Evolutionary conservation across 2,888 invertebrate species (phyloP).

Genomic region (Phyllotreta cruciferae): DNA sequence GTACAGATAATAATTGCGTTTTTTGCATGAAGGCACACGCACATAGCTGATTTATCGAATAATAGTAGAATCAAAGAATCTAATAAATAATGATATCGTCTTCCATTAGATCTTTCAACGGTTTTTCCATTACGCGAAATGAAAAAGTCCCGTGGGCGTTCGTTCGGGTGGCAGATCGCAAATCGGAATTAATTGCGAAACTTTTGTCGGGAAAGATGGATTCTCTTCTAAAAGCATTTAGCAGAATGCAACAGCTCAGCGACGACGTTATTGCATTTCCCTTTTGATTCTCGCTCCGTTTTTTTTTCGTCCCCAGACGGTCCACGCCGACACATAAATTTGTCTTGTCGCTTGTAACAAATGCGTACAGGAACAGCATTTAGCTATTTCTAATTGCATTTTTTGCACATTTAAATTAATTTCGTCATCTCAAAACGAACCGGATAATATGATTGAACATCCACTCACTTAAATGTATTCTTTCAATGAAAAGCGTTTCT

Average conservation of each 20-base stretch:
- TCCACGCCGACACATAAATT: neutral
- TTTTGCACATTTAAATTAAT: neutral
- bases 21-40: too few species aligned
- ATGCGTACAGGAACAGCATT: neutral
- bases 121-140: constrained; percentile 23
- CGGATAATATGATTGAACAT: neutral
- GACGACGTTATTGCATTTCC: constrained; percentile 26
- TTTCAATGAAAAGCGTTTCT: constrained; percentile 4
- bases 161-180: constrained; percentile 28
- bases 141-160: constrained; percentile 18
- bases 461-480: neutral
- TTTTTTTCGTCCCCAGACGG: constrained; percentile 11
- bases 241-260: constrained; percentile 26
- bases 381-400: neutral
- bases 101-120: constrained; percentile 19
- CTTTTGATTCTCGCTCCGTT: constrained; percentile 20
- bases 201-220: constrained; percentile 30
- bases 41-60: too few species aligned
- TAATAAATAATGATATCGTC: constrained; percentile 20
- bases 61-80: neutral
- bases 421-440: neutral
- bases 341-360: neutral
- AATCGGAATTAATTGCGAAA: constrained; percentile 31
- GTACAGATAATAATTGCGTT: too few species aligned
- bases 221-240: constrained; percentile 26